These are phyloP conservation scores for Thunnus albacares DNA, from an alignment of 2,797 vertebrate genomes.

Conservation along the genomic window DNA sequence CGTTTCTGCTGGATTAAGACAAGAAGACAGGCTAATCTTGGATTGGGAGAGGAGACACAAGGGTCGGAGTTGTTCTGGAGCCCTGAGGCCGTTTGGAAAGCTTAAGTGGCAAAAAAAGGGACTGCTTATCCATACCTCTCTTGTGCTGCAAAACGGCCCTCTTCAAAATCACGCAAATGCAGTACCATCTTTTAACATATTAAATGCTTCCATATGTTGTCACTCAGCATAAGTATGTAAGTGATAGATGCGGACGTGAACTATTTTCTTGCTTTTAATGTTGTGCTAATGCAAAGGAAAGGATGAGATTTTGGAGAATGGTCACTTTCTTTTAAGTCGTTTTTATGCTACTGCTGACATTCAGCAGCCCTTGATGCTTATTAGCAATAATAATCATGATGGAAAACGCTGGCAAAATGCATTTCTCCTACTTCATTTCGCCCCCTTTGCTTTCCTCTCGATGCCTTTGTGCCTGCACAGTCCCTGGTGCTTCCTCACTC, in stretches of 20 bases:
- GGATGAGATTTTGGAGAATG: slow-evolving; percentile 49
- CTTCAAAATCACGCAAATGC: slow-evolving; percentile 55
- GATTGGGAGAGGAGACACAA: slow-evolving; percentile 87
- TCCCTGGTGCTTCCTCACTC: slow-evolving; percentile 72
- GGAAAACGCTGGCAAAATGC: slow-evolving; percentile 67
- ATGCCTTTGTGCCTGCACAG: slow-evolving; percentile 73
- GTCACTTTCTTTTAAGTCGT: slow-evolving; percentile 49
- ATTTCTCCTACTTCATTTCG: slow-evolving; percentile 48
- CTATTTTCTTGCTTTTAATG: slow-evolving; percentile 37
- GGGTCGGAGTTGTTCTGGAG: slow-evolving; percentile 85
- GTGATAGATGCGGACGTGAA: slow-evolving; percentile 37
- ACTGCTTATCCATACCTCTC: slow-evolving; percentile 78
- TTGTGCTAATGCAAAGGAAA: slow-evolving; percentile 6
- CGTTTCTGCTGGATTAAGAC: slow-evolving; percentile 90
- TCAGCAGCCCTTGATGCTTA: slow-evolving; percentile 76
- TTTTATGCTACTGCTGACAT: slow-evolving; percentile 60
- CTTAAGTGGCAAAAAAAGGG: slow-evolving; percentile 80
- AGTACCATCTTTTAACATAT: slow-evolving; percentile 54
- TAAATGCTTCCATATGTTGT: slow-evolving; percentile 49
- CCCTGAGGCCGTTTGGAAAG: slow-evolving; percentile 83
- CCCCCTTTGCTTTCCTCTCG: slow-evolving; percentile 41
- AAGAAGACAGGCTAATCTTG: slow-evolving; percentile 88
- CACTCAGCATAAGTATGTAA: slow-evolving; percentile 22
- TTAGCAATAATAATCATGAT: slow-evolving; percentile 76
- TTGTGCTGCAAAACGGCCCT: slow-evolving; percentile 66